These are phyloP conservation scores for Lymantria monacha DNA, from an alignment of 2,888 invertebrate species.

Conservation along the genomic window DNA sequence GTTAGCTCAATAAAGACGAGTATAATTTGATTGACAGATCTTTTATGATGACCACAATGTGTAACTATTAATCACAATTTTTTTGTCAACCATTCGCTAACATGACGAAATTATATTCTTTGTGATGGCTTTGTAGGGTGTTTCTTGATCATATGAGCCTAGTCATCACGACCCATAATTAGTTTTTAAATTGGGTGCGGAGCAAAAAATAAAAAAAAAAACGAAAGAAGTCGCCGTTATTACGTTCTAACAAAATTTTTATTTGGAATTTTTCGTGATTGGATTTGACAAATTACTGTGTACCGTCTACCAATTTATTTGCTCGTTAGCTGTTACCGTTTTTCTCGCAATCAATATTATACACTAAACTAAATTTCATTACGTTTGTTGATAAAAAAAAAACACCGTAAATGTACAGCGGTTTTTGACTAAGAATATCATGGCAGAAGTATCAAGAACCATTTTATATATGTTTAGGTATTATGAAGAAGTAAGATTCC, in stretches of 20 bases:
- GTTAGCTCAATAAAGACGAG: conserved; percentile 45
- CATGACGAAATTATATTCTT: conserved; percentile 76
- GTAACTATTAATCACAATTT: conserved; percentile 75
- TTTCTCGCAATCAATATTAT: conserved; percentile 37
- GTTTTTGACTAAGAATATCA: neutral
- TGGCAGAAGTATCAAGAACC: neutral
- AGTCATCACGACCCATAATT: conserved; percentile 75
- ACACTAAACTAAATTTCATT: conserved; percentile 17
- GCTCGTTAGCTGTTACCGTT: conserved; percentile 52
- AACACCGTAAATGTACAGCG: neutral
- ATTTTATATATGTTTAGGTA: too few species aligned
- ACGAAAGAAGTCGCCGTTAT: conserved; percentile 69
- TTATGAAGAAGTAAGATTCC: too few species aligned
- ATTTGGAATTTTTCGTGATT: conserved; percentile 64
- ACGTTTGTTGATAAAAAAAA: neutral
- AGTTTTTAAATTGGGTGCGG: conserved; percentile 78
- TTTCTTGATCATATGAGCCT: conserved; percentile 65
- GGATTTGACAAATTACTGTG: conserved; percentile 74
- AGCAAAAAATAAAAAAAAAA: conserved; percentile 68
- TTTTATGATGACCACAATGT: conserved; percentile 58
- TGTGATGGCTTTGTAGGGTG: conserved; percentile 63
- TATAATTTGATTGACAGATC: conserved; percentile 57
- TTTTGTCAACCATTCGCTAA: conserved; percentile 74
- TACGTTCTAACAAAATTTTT: conserved; percentile 65
- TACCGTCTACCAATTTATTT: conserved; percentile 57